phyloP scores from a whole-genome alignment of 2,888 invertebrate species.

The Malthinus flaveolus region DNA sequence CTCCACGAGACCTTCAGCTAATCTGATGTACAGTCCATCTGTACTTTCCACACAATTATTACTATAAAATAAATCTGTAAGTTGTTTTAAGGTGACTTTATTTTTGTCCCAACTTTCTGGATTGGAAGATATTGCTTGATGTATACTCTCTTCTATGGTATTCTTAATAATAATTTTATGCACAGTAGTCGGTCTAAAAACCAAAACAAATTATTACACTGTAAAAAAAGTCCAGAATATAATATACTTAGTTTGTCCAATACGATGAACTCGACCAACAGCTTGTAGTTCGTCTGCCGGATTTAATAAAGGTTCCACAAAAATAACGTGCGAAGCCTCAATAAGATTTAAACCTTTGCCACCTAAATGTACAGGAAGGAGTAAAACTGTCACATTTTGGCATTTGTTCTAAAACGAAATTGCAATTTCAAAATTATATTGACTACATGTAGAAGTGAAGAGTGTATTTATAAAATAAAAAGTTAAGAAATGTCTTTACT shows the following conservation, averaged over 20 bases:
- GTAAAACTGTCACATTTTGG: conserved; percentile 59
- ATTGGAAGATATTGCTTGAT: conserved; percentile 55
- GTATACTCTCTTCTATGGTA: conserved; percentile 74
- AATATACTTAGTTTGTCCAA: conserved; percentile 71
- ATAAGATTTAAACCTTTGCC: conserved; percentile 77
- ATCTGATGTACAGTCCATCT: too few relatives aligned
- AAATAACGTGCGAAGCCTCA: conserved; percentile 76
- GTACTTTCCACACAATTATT: too few relatives aligned
- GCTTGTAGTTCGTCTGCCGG: conserved; percentile 76
- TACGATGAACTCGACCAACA: conserved; percentile 75
- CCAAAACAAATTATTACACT: conserved; percentile 7
- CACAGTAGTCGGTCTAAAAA: conserved; percentile 64
- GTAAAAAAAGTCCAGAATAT: neutral
- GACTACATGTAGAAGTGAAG: too few relatives aligned
- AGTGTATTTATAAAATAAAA: too few relatives aligned
- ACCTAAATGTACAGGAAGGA: conserved; percentile 71
- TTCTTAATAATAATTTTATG: conserved; percentile 70
- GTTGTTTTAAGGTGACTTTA: conserved; percentile 53
- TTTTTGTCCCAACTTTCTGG: conserved; percentile 53
- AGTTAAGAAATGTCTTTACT: too few relatives aligned
- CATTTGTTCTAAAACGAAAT: conserved; percentile 48
- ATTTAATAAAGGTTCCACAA: conserved; percentile 75
- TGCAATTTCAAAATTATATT: too few relatives aligned
- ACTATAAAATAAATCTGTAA: conserved; percentile 49
- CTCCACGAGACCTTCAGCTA: neutral